A percentile compares a stretch with the other conserved stretches of the same genome.
These are phyloP conservation scores for Folsomia candida DNA, from an alignment of 2,888 invertebrate genomes.

Conservation along the genomic window DNA sequence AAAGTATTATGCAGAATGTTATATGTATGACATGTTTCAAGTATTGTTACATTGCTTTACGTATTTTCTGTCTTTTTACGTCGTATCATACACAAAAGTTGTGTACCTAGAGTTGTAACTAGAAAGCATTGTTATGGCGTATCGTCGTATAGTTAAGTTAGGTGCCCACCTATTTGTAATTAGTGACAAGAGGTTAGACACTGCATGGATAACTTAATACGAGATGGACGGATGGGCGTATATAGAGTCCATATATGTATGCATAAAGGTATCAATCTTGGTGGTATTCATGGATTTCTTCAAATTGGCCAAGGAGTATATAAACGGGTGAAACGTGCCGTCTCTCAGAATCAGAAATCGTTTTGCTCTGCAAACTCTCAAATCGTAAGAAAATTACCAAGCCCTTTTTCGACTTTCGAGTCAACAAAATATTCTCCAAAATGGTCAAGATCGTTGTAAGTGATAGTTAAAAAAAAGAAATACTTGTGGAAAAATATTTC, in stretches of 20 bases:
- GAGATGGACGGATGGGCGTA: background rate
- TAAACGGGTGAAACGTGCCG: constrained; percentile 12
- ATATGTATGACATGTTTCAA: background rate
- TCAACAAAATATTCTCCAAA: constrained; percentile 24
- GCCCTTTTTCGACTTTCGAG: constrained; percentile 20
- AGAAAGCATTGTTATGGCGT: too few relatives aligned
- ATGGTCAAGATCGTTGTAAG: constrained; percentile 49
- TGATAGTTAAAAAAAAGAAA: too few relatives aligned
- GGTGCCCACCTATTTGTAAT: too few relatives aligned
- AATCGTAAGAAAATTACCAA: background rate
- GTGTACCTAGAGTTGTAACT: too few relatives aligned
- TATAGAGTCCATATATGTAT: background rate
- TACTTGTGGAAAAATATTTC: background rate
- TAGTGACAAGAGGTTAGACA: background rate
- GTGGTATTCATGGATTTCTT: background rate
- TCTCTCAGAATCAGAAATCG: constrained; percentile 20
- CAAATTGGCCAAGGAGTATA: constrained; percentile 18
- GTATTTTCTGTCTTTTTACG: background rate
- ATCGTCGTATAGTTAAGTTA: too few relatives aligned
- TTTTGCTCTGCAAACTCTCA: constrained; percentile 22
- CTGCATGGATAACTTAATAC: background rate
- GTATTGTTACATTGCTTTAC: background rate
- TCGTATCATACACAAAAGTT: background rate
- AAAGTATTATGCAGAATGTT: background rate
- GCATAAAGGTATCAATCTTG: too few relatives aligned